Conservation (phyloP, 1,140 invertebrate genomes). For the Bombus fervidus region DNA sequence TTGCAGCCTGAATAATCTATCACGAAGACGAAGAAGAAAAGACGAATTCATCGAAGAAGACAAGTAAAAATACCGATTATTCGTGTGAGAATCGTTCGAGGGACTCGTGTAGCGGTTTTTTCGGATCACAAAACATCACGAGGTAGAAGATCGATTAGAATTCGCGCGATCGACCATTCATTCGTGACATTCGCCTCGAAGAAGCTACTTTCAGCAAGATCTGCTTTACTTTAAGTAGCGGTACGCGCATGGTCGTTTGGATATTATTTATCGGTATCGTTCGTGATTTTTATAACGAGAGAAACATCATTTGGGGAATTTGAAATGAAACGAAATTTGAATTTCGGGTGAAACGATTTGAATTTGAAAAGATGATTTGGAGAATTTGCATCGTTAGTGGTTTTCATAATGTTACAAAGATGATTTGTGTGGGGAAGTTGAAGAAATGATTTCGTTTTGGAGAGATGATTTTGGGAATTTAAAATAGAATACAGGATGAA, state of each 20-base stretch:
- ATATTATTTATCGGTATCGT: not conserved
- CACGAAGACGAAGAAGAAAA: not conserved
- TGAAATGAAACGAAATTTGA: too few species aligned
- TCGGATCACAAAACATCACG: not conserved
- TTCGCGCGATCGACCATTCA: not conserved
- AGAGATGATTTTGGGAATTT: not conserved
- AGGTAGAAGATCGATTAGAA: not conserved
- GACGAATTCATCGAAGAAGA: too few species aligned
- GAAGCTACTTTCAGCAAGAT: slow-evolving; percentile 46
- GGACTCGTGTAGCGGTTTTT: not conserved
- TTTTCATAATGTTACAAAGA: not conserved
- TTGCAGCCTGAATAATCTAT: not conserved
- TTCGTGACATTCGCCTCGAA: not conserved
- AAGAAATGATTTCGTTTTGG: not conserved
- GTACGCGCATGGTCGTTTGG: not conserved
- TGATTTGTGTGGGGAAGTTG: too few species aligned
- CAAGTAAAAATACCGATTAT: not conserved
- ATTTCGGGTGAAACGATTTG: not conserved
- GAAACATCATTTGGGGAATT: not conserved
- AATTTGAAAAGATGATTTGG: not conserved
- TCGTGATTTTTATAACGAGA: not conserved
- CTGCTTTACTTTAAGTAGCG: not conserved
- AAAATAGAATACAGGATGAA: not conserved
- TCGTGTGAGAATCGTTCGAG: not conserved
- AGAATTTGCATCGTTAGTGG: not conserved